phyloP scores from a whole-genome alignment of 2,113 vertebrate genomes.

The Tapirus terrestris region DNA sequence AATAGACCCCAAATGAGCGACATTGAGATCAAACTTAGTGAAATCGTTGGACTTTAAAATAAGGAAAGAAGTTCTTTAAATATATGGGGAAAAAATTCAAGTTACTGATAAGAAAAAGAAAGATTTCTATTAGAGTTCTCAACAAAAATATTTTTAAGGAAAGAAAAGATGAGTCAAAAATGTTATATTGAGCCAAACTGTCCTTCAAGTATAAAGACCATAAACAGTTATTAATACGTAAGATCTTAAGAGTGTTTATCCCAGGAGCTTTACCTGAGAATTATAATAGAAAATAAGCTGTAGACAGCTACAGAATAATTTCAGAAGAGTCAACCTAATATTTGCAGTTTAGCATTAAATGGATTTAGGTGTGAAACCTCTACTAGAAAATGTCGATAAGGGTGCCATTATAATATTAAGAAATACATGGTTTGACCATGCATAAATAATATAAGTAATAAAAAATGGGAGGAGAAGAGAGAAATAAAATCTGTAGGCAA shows the following conservation, averaged over 20 bases:
- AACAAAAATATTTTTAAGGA: neutral
- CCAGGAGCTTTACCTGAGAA: neutral
- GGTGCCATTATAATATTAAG: neutral
- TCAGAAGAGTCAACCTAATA: neutral
- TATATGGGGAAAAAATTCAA: neutral
- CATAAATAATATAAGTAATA: neutral
- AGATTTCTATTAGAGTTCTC: neutral
- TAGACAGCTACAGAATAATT: neutral
- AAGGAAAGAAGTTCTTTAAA: neutral
- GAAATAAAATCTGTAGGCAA: neutral
- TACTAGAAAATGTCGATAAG: neutral
- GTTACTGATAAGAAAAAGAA: neutral
- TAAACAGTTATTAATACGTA: neutral
- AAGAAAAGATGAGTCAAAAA: neutral
- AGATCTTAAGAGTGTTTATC: neutral
- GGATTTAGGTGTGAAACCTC: neutral
- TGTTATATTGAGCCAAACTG: neutral
- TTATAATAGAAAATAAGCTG: neutral
- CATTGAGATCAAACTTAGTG: neutral
- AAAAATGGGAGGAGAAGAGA: neutral
- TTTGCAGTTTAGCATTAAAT: neutral
- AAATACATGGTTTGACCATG: neutral
- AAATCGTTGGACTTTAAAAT: neutral
- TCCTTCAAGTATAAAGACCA: neutral
- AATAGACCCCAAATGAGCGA: slow-evolving; percentile 1